phyloP scores from a whole-genome alignment of 2,888 invertebrate genomes.

The Argyresthia goedartella region DNA sequence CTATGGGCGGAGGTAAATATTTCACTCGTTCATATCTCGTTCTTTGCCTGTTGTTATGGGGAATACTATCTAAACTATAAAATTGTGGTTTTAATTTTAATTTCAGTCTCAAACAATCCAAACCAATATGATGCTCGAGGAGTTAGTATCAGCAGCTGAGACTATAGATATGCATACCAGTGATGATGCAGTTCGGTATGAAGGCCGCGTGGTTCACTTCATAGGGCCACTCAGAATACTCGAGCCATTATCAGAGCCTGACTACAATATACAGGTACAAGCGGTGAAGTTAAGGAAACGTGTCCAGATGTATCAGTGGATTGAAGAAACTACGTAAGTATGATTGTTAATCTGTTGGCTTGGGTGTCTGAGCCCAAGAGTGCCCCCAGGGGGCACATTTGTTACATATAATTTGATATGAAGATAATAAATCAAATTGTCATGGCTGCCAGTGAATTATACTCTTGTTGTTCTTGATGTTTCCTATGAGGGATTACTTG shows the following conservation, averaged over 20 bases:
- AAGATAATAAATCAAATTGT: too few species aligned
- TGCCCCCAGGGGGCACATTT: neutral
- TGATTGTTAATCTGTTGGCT: too few species aligned
- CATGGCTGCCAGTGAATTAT: too few species aligned
- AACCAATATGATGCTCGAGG: slow-evolving; percentile 83
- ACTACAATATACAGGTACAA: slow-evolving; percentile 86
- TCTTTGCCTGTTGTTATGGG: too few species aligned
- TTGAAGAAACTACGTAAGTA: slow-evolving; percentile 79
- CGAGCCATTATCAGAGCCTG: slow-evolving; percentile 87
- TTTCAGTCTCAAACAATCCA: slow-evolving; percentile 83
- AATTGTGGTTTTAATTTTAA: too few species aligned
- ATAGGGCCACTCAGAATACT: slow-evolving; percentile 79
- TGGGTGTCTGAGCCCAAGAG: too few species aligned
- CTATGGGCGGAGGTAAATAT: slow-evolving; percentile 86
- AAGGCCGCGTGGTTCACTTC: slow-evolving; percentile 83
- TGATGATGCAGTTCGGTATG: slow-evolving; percentile 75
- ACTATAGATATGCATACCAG: slow-evolving; percentile 78
- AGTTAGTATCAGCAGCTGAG: slow-evolving; percentile 71
- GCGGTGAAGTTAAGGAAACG: slow-evolving; percentile 87
- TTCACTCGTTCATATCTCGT: neutral
- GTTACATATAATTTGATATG: too few species aligned
- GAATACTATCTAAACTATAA: too few species aligned
- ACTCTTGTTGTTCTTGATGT: too few species aligned
- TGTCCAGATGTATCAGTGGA: slow-evolving; percentile 96
- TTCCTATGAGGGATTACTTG: too few species aligned